Base-by-base conservation (phyloP, 2,797 vertebrate genomes). In the Hippoglossus hippoglossus region DNA sequence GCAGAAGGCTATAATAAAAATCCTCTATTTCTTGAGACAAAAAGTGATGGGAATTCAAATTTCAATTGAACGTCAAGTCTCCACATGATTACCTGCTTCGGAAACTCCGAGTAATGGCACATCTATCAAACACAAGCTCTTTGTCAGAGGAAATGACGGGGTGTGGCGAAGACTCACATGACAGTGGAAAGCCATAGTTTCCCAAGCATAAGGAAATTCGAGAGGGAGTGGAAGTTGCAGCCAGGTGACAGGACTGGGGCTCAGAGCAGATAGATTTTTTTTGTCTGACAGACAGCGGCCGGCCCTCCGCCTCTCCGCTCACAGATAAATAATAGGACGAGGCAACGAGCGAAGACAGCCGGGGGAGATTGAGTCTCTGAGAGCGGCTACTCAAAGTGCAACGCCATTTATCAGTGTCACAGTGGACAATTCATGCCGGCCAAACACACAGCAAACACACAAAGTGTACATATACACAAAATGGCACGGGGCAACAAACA, bases 341-440 rank as follows among this genome's bases (percentile, higher is more conserved):
- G 72, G 82, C 77, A 71, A 89, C 70, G 68, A 85, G 87, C 79
- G 78, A 74, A 79, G 85, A 89, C 89, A 91, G 90, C 78, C 80
- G 49, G 81, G 83, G 86, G 86, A 83, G 81, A 83, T 58, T 61
- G 84, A 83, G 83, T 74, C 79, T 75, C 79, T 36, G 71, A 63
- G 78, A 80, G 71, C 69, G 47, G 60, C 77, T 77, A 59, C 80
- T 88, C 81, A 83, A 81, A 83, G 85, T 88, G 74, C 80, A 69
- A 55, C 22, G 61, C 78, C 83, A 90, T 93, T 91, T 82, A 91
- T 94, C 92, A 93, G 82, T 87, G 91, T 92, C 90, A 89, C 52
- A 31, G 79, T 79, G 81, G 79, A 86, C 86, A 71, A 77, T 82
- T 71, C 68, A 22, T 57, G 69, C 69, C 69, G 56, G 68, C 52